Base-by-base conservation (phyloP, 2,113 vertebrate species). In the Colistium nudipinnis region DNA sequence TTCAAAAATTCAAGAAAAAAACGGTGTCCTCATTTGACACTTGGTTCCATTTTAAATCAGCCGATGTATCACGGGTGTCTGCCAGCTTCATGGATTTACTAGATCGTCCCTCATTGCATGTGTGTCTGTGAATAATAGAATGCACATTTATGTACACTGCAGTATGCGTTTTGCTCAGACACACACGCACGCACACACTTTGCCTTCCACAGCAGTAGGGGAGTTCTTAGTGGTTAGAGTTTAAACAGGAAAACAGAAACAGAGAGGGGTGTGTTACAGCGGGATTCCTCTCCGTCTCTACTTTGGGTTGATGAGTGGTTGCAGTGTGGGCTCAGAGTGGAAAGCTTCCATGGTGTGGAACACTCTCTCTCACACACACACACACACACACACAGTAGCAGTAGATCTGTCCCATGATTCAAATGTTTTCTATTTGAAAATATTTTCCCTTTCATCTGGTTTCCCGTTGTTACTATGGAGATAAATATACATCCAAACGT, bases 251-350 rank as follows among this genome's bases (percentile, higher is more conserved):
- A 87, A 84, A 59, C 43, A 81, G 78, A 78, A 81, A 89, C 84
- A 90, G 86, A 81, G 82, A 71, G 38, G 84, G 78, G 78, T 81
- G 84, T 87, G 88, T 87, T 80, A 43, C 53, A 53, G 68, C 28
- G 9, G 70, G 79, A 84, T 82, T 82, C 76, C 81, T 77, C 82
- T 72, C 66, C 63, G 49, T 43, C 66, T 67, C 36, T 71, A 60
- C 80, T 78, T 74, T 77, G 80, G 79, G 74, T 72, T 81, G 74
- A 86, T 88, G 87, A 89, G 86, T 80, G 85, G 80, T 78, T 84
- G 54, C 79, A 80, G 61, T 86, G 87, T 86, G 70, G 79, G 70
- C 66, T 62, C 47, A 62, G 83, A 81, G 70, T 76, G 82, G 83
- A 87, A 87, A 87, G 43, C 72, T 80, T 82, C 81, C 78, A 82